A percentile compares a stretch with the other conserved stretches of the same genome.
Conservation (phyloP, 2,113 vertebrate genomes). For the Andinoacara biseriatus region DNA sequence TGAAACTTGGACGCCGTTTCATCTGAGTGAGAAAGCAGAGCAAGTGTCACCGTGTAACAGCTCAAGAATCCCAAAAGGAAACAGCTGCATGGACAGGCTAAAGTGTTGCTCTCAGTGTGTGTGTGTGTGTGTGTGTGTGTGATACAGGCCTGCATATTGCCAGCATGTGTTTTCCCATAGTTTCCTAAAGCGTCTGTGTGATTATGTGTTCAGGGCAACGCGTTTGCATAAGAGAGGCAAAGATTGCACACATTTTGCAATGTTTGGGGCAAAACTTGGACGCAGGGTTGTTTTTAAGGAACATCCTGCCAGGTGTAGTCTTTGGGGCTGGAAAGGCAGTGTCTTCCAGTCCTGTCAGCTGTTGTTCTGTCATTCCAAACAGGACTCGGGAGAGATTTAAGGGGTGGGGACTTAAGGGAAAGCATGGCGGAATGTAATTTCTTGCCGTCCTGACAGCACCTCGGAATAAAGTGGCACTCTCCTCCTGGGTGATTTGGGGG, state of each 20-base stretch:
- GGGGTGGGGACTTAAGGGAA: not conserved
- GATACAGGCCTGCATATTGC: conserved; percentile 22
- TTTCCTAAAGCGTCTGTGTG: conserved; percentile 54
- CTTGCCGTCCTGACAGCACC: conserved; percentile 92
- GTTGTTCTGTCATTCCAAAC: conserved; percentile 64
- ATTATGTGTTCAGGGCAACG: conserved; percentile 41
- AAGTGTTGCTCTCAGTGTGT: conserved; percentile 67
- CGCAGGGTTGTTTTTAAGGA: not conserved
- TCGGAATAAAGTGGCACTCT: conserved; percentile 90
- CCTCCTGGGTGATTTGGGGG: conserved; percentile 93
- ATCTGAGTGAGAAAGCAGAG: conserved; percentile 45
- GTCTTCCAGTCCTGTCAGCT: conserved; percentile 63
- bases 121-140: conserved; percentile 55
- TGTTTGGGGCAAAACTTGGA: not conserved
- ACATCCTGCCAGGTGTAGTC: conserved; percentile 20
- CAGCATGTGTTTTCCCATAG: conserved; percentile 64
- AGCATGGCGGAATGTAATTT: conserved; percentile 91
- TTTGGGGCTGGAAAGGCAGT: not conserved
- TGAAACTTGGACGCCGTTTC: conserved; percentile 4
- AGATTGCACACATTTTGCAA: conserved; percentile 7
- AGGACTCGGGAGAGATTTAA: conserved; percentile 54
- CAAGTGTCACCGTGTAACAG: conserved; percentile 59
- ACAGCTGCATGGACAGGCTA: conserved; percentile 65
- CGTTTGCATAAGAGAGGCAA: conserved; percentile 7
- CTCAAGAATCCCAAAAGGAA: conserved; percentile 70